Conservation (phyloP, 1,140 invertebrate species). For the Bombus superbus region DNA sequence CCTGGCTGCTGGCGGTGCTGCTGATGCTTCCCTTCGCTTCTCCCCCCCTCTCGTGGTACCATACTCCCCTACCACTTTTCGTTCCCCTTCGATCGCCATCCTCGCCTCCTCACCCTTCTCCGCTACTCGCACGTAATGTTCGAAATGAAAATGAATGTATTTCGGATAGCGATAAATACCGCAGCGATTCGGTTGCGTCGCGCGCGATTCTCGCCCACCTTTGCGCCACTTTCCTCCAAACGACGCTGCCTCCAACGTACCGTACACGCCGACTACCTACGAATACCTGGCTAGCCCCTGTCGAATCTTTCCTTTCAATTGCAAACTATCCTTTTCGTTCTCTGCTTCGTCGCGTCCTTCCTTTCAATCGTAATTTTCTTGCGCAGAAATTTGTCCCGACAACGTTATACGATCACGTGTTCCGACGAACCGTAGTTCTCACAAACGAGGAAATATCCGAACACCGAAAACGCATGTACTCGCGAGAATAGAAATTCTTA, state of each 20-base stretch:
- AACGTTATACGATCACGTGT: no score
- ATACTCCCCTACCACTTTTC: slow-evolving; percentile 34
- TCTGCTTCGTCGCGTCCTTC: background rate
- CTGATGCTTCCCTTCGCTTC: slow-evolving; percentile 63
- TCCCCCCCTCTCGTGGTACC: slow-evolving; percentile 38
- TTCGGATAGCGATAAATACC: slow-evolving; percentile 83
- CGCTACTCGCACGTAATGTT: slow-evolving; percentile 77
- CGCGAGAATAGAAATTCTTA: no score
- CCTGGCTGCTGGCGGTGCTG: slow-evolving; percentile 71
- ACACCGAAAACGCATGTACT: no score
- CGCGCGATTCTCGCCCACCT: slow-evolving; percentile 68
- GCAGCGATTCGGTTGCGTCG: slow-evolving; percentile 75
- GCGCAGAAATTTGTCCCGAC: no score
- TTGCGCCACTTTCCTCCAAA: slow-evolving; percentile 24
- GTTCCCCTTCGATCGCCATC: slow-evolving; percentile 57
- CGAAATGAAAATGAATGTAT: slow-evolving; percentile 83
- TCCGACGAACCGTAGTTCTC: no score
- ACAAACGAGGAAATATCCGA: no score
- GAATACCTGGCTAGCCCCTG: background rate
- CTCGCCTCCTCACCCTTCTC: slow-evolving; percentile 53
- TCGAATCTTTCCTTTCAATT: background rate
- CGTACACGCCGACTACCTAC: slow-evolving; percentile 48
- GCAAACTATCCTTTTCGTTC: background rate
- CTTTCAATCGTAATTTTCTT: no score
- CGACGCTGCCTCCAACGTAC: slow-evolving; percentile 59